Evolutionary conservation across 2,113 vertebrate genomes (phyloP).

Genomic region (Leucosticte australis): DNA sequence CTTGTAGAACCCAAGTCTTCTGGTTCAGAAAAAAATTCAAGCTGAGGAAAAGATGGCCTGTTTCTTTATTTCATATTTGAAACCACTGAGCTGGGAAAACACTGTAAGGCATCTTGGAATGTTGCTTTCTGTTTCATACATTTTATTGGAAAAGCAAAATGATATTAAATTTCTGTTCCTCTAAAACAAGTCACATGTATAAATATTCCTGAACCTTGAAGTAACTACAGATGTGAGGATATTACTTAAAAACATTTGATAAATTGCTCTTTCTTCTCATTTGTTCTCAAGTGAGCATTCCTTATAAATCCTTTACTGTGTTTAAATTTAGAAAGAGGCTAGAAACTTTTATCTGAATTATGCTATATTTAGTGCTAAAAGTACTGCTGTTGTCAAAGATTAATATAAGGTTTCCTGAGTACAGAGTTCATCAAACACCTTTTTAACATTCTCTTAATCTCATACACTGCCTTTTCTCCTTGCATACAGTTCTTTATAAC

Average conservation of each 20-base stretch:
- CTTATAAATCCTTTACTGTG: background rate
- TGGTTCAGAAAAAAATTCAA: background rate
- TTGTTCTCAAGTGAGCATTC: background rate
- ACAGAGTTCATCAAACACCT: background rate
- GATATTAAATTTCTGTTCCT: background rate
- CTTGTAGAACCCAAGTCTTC: background rate
- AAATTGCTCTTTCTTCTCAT: background rate
- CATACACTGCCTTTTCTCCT: background rate
- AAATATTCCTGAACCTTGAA: background rate
- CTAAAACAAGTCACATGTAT: background rate
- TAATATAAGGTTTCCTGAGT: background rate
- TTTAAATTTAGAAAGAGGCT: background rate
- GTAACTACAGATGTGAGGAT: background rate
- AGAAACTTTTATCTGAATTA: background rate
- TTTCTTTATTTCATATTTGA: background rate
- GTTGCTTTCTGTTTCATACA: background rate
- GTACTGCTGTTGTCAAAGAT: background rate
- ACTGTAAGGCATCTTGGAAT: background rate
- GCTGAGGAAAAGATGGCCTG: accelerated
- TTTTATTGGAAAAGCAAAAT: background rate
- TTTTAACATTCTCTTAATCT: background rate
- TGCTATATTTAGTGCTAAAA: background rate
- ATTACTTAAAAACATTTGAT: background rate
- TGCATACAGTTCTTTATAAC: background rate
- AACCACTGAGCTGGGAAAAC: background rate